A percentile compares a stretch with the other conserved stretches of the same genome.
phyloP scores from a whole-genome alignment of 2,888 invertebrate species.

The Baccha elongata region DNA sequence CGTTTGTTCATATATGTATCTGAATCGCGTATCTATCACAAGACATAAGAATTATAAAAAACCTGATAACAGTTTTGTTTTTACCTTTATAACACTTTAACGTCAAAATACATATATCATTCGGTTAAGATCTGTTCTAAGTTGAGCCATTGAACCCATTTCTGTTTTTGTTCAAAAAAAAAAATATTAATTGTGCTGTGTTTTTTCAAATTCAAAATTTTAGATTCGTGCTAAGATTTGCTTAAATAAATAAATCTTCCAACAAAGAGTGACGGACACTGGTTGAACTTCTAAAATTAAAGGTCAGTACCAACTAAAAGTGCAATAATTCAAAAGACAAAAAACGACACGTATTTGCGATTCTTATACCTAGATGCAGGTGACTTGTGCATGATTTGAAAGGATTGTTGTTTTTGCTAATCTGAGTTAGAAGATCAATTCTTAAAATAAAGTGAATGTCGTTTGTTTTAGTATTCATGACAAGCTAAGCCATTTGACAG shows the following conservation, averaged over 20 bases:
- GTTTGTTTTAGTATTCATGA: constrained; percentile 43
- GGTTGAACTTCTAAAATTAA: constrained; percentile 15
- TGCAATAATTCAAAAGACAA: constrained; percentile 36
- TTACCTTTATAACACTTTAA: constrained; percentile 26
- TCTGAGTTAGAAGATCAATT: constrained; percentile 33
- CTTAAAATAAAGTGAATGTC: constrained; percentile 37
- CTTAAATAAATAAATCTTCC: neutral
- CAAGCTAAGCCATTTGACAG: constrained; percentile 36
- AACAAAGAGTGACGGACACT: constrained; percentile 29
- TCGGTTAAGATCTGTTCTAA: constrained; percentile 33
- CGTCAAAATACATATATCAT: constrained; percentile 21
- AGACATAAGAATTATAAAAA: constrained; percentile 33
- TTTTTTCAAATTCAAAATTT: constrained; percentile 3
- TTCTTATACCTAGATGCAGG: constrained; percentile 53
- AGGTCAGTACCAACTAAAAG: constrained; percentile 33
- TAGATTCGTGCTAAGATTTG: constrained; percentile 39
- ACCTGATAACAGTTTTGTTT: constrained; percentile 46
- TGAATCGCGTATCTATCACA: constrained; percentile 60
- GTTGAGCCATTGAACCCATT: constrained; percentile 51
- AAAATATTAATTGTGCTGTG: constrained; percentile 46
- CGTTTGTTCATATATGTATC: constrained; percentile 58
- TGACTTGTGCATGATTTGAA: constrained; percentile 45
- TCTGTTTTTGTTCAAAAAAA: constrained; percentile 16
- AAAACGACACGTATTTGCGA: constrained; percentile 49
- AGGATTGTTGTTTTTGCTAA: constrained; percentile 40